Evolutionary conservation across 2,113 vertebrate species (phyloP).

Genomic region (Callionymus lyra): DNA sequence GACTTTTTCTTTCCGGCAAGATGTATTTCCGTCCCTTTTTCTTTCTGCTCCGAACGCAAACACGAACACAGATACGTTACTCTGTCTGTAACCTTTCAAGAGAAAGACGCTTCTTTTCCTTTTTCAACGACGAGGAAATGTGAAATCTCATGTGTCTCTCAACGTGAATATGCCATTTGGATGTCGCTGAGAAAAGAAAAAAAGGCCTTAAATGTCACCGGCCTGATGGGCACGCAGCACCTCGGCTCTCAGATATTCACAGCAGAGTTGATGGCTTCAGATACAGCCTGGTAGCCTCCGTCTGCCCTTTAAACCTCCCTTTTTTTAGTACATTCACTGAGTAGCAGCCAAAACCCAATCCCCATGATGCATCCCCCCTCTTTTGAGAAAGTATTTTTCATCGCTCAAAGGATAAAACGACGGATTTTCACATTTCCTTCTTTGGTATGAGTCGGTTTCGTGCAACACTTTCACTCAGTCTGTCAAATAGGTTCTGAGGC

Average conservation of each 20-base stretch:
- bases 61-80: conserved; percentile 27
- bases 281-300: conserved; percentile 24
- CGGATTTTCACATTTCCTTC: conserved; percentile 20
- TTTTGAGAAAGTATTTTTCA: conserved; percentile 33
- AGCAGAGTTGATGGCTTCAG: conserved; percentile 36
- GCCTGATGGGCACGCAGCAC: conserved; percentile 28
- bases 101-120: conserved; percentile 20
- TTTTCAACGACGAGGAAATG: conserved; percentile 28
- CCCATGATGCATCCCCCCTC: conserved; percentile 16
- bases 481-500: no score
- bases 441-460: conserved; percentile 39
- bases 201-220: conserved; percentile 39
- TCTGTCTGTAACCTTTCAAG: conserved; percentile 49
- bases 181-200: conserved; percentile 42
- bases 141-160: conserved; percentile 56
- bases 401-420: conserved; percentile 23
- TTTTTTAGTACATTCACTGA: conserved; percentile 38
- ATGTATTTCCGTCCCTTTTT: conserved; percentile 40
- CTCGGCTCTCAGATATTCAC: conserved; percentile 21
- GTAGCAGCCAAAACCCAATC: conserved; percentile 24
- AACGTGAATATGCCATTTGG: conserved; percentile 44
- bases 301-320: conserved; percentile 42
- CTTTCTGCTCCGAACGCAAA: conserved; percentile 33
- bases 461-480: conserved; percentile 7
- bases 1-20: not conserved